These are phyloP conservation scores for Isoperla grammatica DNA, from an alignment of 2,888 invertebrate species.

Conservation along the genomic window DNA sequence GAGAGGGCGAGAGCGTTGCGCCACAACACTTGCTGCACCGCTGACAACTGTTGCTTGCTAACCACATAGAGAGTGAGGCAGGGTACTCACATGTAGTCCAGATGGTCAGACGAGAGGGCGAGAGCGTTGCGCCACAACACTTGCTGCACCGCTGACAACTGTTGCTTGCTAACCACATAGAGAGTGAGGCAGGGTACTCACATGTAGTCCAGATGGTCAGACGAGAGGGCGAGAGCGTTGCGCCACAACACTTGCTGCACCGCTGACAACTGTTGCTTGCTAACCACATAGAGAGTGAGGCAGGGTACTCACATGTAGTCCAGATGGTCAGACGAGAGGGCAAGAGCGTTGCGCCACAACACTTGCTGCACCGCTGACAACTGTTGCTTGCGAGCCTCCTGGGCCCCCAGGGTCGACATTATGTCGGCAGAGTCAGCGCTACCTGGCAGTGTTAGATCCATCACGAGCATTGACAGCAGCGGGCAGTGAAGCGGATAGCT, in stretches of 20 bases:
- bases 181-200: no score
- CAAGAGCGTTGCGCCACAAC: slow-evolving; percentile 47
- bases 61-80: no score
- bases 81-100: slow-evolving; percentile 18
- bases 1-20: slow-evolving; percentile 33
- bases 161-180: slow-evolving; percentile 46
- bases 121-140: slow-evolving; percentile 49
- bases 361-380: slow-evolving; percentile 48
- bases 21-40: slow-evolving; percentile 54
- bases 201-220: slow-evolving; percentile 10
- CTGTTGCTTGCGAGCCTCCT: slow-evolving; percentile 47
- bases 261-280: slow-evolving; percentile 47
- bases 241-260: slow-evolving; percentile 55
- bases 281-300: slow-evolving; percentile 45
- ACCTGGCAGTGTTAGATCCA: slow-evolving; percentile 20
- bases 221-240: slow-evolving; percentile 24
- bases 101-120: slow-evolving; percentile 4
- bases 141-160: slow-evolving; percentile 48
- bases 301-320: slow-evolving; percentile 15
- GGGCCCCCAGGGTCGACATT: slow-evolving; percentile 48
- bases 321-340: slow-evolving; percentile 5
- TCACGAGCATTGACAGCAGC: slow-evolving; percentile 31
- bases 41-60: slow-evolving; percentile 47
- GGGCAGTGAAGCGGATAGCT: slow-evolving; percentile 31
- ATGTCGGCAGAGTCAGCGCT: slow-evolving; percentile 21